phyloP scores from a whole-genome alignment of 2,888 invertebrate genomes.

The Lacanobia wlatinum region DNA sequence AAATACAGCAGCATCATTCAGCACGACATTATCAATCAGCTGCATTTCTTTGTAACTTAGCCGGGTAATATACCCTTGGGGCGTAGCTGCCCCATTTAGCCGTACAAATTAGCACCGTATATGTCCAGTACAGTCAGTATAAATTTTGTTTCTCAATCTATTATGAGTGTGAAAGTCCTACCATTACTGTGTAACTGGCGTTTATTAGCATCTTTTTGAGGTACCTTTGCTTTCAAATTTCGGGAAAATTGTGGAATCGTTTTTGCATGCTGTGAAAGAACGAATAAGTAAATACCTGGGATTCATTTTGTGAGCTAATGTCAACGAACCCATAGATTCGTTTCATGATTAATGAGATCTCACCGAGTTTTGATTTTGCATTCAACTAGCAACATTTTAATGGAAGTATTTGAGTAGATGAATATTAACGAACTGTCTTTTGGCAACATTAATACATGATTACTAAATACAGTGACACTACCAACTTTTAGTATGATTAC shows the following conservation, averaged over 20 bases:
- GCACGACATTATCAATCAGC: constrained; percentile 40
- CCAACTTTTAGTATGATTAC: not conserved
- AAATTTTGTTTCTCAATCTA: constrained; percentile 62
- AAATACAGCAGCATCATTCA: constrained; percentile 20
- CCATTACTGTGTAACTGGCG: constrained; percentile 35
- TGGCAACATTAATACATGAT: not conserved
- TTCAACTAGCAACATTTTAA: not conserved
- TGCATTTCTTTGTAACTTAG: constrained; percentile 64
- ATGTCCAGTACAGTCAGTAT: constrained; percentile 51
- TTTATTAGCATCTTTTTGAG: constrained; percentile 37
- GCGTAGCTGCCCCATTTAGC: constrained; percentile 60
- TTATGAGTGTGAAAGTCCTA: constrained; percentile 52
- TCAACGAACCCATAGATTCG: not conserved
- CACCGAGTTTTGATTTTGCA: not conserved
- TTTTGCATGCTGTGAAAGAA: not conserved
- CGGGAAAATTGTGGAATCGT: not conserved
- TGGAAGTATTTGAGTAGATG: not conserved
- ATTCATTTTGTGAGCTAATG: not conserved
- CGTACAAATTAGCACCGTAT: constrained; percentile 67
- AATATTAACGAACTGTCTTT: not conserved
- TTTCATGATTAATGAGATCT: not conserved
- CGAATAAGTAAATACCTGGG: not conserved
- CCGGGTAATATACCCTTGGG: constrained; percentile 64
- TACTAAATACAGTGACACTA: not conserved
- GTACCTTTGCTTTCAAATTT: not conserved